Evolutionary conservation across 1,140 invertebrate genomes (phyloP), one percentile per base, ranked within the genome.

Genomic region (Zaprionus ghesquierei): DNA sequence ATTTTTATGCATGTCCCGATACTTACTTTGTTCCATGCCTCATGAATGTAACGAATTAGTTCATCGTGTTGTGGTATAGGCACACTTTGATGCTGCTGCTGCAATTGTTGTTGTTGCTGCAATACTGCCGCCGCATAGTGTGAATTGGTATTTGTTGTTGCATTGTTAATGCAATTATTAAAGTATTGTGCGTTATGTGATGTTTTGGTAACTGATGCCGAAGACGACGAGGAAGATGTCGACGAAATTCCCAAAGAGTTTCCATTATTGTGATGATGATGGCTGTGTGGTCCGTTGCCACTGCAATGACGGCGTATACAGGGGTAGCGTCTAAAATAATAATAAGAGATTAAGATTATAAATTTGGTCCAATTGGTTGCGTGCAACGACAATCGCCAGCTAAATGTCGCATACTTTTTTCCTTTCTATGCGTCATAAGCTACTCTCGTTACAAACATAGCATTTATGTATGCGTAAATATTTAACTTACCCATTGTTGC

Each of bases 1-100:
- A n/a, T n/a, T n/a, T n/a, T 53, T 61, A 31, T 29, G 27, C 3
- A 29, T 29, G 5, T 29, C 35, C 12, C 15, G 3, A 22, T n/a
- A 65, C 77, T 85, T 56, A 92, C 90, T 74, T 92, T 91, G 44
- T 72, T 90, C 90, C 90, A 92, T 41, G 90, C 90, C 66, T 90
- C 90, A 23, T 77, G 79, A 56, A 92, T 92, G 55, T 92, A 92
- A 18, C 79, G 80, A 62, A 92, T 92, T 56, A 92, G 71, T 69
- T 92, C 90, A 68, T 92, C 90, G 51, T 92, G 90, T 55, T 92
- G 90, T 44, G 90, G 91, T 22, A 90, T 59, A 12, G 89, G 75
- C 60, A 82, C 51, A 78, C 54, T 81, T 12, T 65, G 69, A 20
- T 60, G 69, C 13, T 60, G 69, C 8, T 54, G 51, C 13, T 79